phyloP scores from a whole-genome alignment of 2,797 vertebrate genomes.

The Darevskia mixta region DNA sequence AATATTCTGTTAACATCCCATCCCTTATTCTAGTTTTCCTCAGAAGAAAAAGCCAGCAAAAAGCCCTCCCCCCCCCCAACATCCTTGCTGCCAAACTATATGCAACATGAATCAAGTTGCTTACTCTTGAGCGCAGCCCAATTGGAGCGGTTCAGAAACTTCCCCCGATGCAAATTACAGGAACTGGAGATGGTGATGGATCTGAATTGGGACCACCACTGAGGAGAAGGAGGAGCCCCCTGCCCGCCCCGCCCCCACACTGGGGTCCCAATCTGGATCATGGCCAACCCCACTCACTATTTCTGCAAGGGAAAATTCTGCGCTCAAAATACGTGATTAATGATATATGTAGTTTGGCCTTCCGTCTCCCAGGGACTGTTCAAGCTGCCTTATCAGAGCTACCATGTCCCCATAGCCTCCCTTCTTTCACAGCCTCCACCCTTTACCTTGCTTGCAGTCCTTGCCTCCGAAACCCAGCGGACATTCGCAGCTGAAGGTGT shows the following conservation, averaged over 20 bases:
- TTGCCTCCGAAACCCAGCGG: slow-evolving; percentile 91
- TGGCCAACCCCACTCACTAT: no score
- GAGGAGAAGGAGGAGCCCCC: background rate
- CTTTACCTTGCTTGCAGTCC: slow-evolving; percentile 89
- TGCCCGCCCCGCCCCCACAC: background rate
- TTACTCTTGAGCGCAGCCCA: background rate
- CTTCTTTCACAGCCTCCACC: background rate
- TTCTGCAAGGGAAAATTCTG: no score
- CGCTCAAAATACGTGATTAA: background rate
- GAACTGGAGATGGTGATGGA: background rate
- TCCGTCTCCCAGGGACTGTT: background rate
- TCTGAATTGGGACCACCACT: background rate
- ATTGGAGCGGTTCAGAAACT: background rate
- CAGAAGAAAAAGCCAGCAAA: background rate
- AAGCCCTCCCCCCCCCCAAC: background rate
- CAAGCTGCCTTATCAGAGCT: background rate
- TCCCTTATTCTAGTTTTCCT: background rate
- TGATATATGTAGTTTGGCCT: background rate
- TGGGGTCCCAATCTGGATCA: background rate
- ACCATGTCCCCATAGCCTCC: background rate
- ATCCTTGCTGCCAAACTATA: background rate
- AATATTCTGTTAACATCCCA: background rate
- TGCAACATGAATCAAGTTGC: background rate
- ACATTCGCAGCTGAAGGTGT: slow-evolving; percentile 91
- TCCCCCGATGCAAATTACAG: no score